Base-by-base conservation (phyloP, 2,797 vertebrate species). In the Margarornis squamiger region DNA sequence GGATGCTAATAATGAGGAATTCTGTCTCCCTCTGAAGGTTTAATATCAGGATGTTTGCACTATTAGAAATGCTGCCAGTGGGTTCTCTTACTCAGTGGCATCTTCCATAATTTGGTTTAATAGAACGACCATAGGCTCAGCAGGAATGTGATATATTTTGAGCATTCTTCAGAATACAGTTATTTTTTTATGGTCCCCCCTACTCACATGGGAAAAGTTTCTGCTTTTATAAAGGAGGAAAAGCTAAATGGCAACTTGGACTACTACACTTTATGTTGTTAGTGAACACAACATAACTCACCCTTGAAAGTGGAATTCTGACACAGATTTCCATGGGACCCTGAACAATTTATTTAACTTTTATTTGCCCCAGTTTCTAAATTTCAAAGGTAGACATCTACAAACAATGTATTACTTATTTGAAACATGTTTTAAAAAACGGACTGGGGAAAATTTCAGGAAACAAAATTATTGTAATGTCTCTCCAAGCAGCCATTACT, bases 391-490 rank as follows among this genome's bases (percentile, higher is more conserved):
- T 85, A 87, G 87, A 90, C 84, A 52, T 83, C 66, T 68, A 87
- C 72, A 91, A 93, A 96, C 90, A 96, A 92, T 87, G n/a, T 85
- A 86, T 89, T 93, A 93, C 70, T 92, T 94, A 90, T 92, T 88
- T 79, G 85, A 96, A 96, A 82, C 3, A 63, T 67, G 59, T 55
- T 92, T 91, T 92, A 81, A 96, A 94, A 90, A 92, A 95, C 29
- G 38, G 63, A 71, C 88, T 77, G 83, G 52, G 90, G 79, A 92
- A 91, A 94, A 94, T 88, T 73, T 96, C 92, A 96, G 94, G 92
- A 95, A 97, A 82, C 90, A 57, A 94, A 92, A 95, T 97, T 93
- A 94, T 88, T 93, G 91, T 92, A 94, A 96, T 95, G 90, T 94
- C 87, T 95, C 95, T 96, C 96, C 90, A 93, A 95, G 95, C 88